Evolutionary conservation across 2,888 invertebrate genomes (phyloP).

Genomic region (Acrobasis suavella): DNA sequence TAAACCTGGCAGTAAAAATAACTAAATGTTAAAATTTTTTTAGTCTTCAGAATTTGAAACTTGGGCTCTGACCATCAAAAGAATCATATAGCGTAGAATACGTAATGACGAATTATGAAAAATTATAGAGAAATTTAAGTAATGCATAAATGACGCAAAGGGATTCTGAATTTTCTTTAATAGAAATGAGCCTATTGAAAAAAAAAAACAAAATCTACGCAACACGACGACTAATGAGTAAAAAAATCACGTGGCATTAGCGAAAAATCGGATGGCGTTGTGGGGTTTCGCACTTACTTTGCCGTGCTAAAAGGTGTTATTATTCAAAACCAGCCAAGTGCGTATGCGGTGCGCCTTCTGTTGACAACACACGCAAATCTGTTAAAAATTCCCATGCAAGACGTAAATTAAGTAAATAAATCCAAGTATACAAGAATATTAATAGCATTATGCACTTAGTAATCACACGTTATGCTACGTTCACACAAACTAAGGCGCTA

Average conservation of each 20-base stretch:
- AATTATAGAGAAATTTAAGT: too few relatives aligned
- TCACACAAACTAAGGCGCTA: not conserved
- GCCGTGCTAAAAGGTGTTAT: constrained; percentile 52
- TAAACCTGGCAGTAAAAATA: too few relatives aligned
- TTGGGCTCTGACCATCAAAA: too few relatives aligned
- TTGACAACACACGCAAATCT: constrained; percentile 43
- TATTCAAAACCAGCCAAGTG: constrained; percentile 53
- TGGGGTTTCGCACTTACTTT: constrained; percentile 55
- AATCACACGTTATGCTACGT: not conserved
- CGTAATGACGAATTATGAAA: too few relatives aligned
- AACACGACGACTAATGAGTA: constrained; percentile 4
- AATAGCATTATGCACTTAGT: not conserved
- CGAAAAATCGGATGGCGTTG: constrained; percentile 15
- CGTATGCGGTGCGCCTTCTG: constrained; percentile 54
- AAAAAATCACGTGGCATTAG: constrained; percentile 17
- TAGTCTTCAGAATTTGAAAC: too few relatives aligned
- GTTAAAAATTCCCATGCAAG: constrained; percentile 16
- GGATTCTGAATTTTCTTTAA: not conserved
- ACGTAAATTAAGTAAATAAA: not conserved
- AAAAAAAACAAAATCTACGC: not conserved
- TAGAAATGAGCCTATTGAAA: not conserved
- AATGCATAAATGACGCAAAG: too few relatives aligned
- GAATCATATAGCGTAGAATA: too few relatives aligned
- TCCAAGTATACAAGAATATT: not conserved
- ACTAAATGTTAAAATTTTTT: too few relatives aligned